Base-by-base conservation (phyloP, 2,113 vertebrate genomes). In the Oriolus oriolus region DNA sequence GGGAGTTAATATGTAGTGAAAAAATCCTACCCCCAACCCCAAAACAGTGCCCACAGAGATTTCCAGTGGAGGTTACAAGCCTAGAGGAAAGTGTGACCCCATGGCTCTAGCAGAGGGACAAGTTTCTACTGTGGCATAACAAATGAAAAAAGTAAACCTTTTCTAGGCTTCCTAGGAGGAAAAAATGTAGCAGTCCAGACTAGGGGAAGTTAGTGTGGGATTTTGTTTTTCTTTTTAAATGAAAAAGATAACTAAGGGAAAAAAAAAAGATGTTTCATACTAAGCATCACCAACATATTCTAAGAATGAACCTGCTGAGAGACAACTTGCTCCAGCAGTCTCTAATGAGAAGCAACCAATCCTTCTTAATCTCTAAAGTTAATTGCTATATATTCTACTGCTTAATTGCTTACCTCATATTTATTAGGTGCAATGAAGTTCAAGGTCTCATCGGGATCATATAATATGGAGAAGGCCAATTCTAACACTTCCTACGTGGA, bases 381-480 rank as follows among this genome's bases (percentile, higher is more conserved):
- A 84, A 73, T 19, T 83, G 37, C 41, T 95, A 44, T 56, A 56
- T 31, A 71, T n/a, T 85, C 52, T 78, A 42, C 60, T 68, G 41
- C 79, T 87, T 49, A 63, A 0, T 45, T 41, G 52, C 98, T 98
- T 96, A 99, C 99, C 99, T 99, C 99, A 1, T 99, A 99, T 91
- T 99, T 99, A 96, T 99, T 99, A 30, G 99, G 99, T n/a, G 99
- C 99, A 53, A 99, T 99, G 98, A 99, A 99, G 98, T 99, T 99
- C 84, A 99, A 98, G 23, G 99, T 98, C 97, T 99, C 99, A 53
- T 99, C 99, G 0, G 99, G 99, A 95, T 99, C 99, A 0, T 99
- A 99, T 13, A 99, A 97, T 96, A 99, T 99, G 16, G 99, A 99
- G 96, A 99, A 99, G 47, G 99, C 99, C 95, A 99, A 97, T 97